These are phyloP conservation scores for Silvanus unidentatus DNA, from an alignment of 2,888 invertebrate species.

Conservation along the genomic window DNA sequence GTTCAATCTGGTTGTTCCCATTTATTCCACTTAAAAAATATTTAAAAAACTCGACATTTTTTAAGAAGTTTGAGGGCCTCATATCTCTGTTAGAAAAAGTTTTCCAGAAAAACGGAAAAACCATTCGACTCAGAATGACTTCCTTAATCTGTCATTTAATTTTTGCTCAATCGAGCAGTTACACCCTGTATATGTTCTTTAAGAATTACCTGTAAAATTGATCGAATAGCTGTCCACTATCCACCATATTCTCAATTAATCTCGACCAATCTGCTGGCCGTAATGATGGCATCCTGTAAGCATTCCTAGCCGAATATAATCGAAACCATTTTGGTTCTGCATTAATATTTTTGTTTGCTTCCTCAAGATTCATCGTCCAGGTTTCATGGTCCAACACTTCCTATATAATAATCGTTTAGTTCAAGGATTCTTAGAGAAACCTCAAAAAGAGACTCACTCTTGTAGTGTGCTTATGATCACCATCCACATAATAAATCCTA, in stretches of 20 bases:
- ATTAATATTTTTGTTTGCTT: conserved; percentile 71
- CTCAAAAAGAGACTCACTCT: too few relatives aligned
- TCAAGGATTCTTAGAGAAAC: too few relatives aligned
- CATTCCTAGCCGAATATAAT: conserved; percentile 74
- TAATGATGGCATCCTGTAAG: conserved; percentile 76
- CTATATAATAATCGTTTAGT: conserved; percentile 50
- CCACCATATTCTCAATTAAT: conserved; percentile 77
- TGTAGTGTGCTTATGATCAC: conserved; percentile 75
- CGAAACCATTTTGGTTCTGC: conserved; percentile 77
- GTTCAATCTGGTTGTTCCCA: too few relatives aligned
- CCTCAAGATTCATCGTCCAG: conserved; percentile 89
- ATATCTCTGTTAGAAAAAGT: too few relatives aligned
- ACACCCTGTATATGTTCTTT: too few relatives aligned
- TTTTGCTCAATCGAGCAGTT: too few relatives aligned
- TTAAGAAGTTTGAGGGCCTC: too few relatives aligned
- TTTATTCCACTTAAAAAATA: too few relatives aligned
- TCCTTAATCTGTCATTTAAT: too few relatives aligned
- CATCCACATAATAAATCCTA: conserved; percentile 91
- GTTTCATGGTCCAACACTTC: conserved; percentile 91
- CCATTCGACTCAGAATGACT: too few relatives aligned
- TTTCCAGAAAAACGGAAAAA: too few relatives aligned
- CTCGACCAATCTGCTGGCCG: conserved; percentile 87
- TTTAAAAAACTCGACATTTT: too few relatives aligned
- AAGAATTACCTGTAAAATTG: conserved; percentile 84
- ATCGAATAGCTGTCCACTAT: conserved; percentile 77